Evolutionary conservation across 2,797 vertebrate species (phyloP).

Genomic region (Jordanella pulchra): DNA sequence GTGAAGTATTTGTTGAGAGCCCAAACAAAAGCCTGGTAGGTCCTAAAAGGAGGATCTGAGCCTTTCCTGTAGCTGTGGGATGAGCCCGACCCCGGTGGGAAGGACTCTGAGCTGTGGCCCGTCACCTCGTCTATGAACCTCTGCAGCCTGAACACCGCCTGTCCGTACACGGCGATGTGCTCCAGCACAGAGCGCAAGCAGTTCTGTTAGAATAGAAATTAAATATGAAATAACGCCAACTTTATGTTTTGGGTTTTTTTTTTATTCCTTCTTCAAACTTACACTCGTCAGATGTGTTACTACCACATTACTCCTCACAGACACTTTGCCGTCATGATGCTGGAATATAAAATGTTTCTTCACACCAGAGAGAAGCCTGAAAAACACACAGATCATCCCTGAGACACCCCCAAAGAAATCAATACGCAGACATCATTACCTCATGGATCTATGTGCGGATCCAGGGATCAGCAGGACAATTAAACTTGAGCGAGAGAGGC

Average conservation of each 20-base stretch:
- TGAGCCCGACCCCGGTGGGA: conserved; percentile 73
- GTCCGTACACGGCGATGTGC: conserved; percentile 91
- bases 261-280: conserved; percentile 60
- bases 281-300: conserved; percentile 97
- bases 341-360: conserved; percentile 97
- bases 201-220: conserved; percentile 75
- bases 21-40: conserved; percentile 98
- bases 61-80: conserved; percentile 81
- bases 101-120: conserved; percentile 83
- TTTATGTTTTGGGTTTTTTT: neutral
- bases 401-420: neutral
- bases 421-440: too few relatives aligned
- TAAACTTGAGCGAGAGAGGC: neutral
- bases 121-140: conserved; percentile 96
- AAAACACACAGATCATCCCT: conserved; percentile 25
- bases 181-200: conserved; percentile 92
- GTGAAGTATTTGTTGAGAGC: conserved; percentile 95
- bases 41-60: conserved; percentile 91
- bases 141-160: conserved; percentile 92
- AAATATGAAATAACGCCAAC: neutral
- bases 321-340: conserved; percentile 90
- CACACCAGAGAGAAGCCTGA: conserved; percentile 95
- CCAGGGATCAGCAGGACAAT: neutral
- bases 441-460: neutral
- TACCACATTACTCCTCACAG: conserved; percentile 89